Conservation (phyloP, 2,113 vertebrate species). For the Cheirogaleus medius region DNA sequence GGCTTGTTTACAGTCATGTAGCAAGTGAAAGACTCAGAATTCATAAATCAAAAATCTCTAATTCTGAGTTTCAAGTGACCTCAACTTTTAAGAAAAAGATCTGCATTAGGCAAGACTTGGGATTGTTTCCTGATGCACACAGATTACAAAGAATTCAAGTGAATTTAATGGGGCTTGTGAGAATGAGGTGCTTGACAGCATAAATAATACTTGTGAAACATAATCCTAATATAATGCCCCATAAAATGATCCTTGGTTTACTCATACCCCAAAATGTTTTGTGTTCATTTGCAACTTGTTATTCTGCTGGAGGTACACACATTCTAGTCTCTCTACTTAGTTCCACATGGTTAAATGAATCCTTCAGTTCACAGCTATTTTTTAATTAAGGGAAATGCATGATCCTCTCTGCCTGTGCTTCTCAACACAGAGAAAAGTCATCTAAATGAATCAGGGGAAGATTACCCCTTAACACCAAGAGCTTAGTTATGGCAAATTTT, state of each 20-base stretch:
- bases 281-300: background rate
- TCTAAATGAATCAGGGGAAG: background rate
- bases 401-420: background rate
- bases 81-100: background rate
- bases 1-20: background rate
- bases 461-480: background rate
- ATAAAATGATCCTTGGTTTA: background rate
- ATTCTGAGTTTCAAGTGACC: background rate
- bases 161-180: background rate
- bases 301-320: background rate
- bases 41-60: background rate
- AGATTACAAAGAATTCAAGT: background rate
- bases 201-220: background rate
- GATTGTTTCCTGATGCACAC: background rate
- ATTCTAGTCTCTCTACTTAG: conserved; percentile 5
- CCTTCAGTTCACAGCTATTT: conserved; percentile 38
- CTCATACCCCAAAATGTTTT: background rate
- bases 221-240: background rate
- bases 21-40: background rate
- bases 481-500: background rate
- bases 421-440: background rate
- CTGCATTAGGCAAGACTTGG: background rate
- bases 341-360: conserved; percentile 38
- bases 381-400: conserved; percentile 54
- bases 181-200: background rate